Conservation (phyloP, 1,140 invertebrate genomes). For the Tenebrio molitor region DNA sequence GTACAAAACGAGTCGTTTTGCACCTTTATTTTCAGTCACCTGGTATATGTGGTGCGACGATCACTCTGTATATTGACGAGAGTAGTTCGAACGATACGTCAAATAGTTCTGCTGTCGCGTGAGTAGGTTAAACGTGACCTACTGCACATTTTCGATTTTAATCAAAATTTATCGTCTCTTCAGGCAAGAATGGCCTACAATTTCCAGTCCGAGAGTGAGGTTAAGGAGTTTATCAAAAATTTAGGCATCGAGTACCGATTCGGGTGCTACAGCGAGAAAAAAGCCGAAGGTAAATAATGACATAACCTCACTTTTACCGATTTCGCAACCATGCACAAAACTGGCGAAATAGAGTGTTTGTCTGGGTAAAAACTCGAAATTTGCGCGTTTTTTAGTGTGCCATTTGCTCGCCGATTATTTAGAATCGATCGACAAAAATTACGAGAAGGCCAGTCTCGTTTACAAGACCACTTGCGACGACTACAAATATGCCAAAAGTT, state of each 20-base stretch:
- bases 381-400: slow-evolving; percentile 87
- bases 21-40: no score
- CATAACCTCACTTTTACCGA: slow-evolving; percentile 47
- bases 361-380: no score
- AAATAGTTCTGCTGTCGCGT: neutral
- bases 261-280: slow-evolving; percentile 88
- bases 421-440: slow-evolving; percentile 85
- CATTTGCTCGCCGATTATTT: slow-evolving; percentile 91
- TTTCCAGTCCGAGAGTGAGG: slow-evolving; percentile 87
- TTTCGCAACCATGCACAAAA: slow-evolving; percentile 17
- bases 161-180: slow-evolving; percentile 3
- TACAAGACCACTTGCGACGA: slow-evolving; percentile 90
- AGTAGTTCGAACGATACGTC: no score
- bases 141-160: neutral
- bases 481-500: slow-evolving; percentile 84
- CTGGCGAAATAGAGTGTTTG: no score
- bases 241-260: slow-evolving; percentile 93
- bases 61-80: no score
- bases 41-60: neutral
- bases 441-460: slow-evolving; percentile 80
- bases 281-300: slow-evolving; percentile 79
- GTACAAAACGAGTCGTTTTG: no score
- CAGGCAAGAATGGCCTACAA: slow-evolving; percentile 73
- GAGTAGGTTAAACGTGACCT: neutral
- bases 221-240: slow-evolving; percentile 89